Evolutionary conservation across 1,140 invertebrate genomes (phyloP).

Genomic region (Leptopilina boulardi): DNA sequence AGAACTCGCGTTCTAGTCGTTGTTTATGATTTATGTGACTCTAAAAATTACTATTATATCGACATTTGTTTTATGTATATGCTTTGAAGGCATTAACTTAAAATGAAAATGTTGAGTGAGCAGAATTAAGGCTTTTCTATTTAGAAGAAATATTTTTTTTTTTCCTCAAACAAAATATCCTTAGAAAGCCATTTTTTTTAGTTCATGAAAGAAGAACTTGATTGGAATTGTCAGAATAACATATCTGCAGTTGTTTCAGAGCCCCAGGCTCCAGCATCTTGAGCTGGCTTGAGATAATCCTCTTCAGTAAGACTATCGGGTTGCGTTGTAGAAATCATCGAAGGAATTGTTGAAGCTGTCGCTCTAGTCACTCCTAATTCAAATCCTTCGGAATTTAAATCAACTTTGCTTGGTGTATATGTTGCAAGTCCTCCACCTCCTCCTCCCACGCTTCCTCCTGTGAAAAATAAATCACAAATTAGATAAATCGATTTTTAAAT

Average conservation of each 20-base stretch:
- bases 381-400: constrained; percentile 78
- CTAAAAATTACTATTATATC: neutral
- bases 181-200: neutral
- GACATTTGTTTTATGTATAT: constrained; percentile 6
- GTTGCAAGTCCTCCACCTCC: constrained; percentile 76
- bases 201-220: neutral
- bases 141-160: neutral
- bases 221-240: constrained; percentile 72
- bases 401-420: constrained; percentile 81
- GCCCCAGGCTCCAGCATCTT: constrained; percentile 79
- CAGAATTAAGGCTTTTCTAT: constrained; percentile 17
- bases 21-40: neutral
- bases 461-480: constrained; percentile 41
- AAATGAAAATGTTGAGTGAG: neutral
- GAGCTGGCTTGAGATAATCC: constrained; percentile 79
- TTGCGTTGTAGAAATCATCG: constrained; percentile 50
- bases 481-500: too few species aligned
- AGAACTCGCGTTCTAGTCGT: neutral
- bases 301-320: constrained; percentile 54
- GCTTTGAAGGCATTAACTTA: constrained; percentile 1
- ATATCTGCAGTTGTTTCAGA: constrained; percentile 81
- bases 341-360: constrained; percentile 51
- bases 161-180: neutral
- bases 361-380: constrained; percentile 80
- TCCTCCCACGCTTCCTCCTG: constrained; percentile 66